A percentile compares a stretch with the other conserved stretches of the same genome.
These are phyloP conservation scores for Struthio camelus DNA, from an alignment of 2,113 vertebrate species.

Conservation along the genomic window DNA sequence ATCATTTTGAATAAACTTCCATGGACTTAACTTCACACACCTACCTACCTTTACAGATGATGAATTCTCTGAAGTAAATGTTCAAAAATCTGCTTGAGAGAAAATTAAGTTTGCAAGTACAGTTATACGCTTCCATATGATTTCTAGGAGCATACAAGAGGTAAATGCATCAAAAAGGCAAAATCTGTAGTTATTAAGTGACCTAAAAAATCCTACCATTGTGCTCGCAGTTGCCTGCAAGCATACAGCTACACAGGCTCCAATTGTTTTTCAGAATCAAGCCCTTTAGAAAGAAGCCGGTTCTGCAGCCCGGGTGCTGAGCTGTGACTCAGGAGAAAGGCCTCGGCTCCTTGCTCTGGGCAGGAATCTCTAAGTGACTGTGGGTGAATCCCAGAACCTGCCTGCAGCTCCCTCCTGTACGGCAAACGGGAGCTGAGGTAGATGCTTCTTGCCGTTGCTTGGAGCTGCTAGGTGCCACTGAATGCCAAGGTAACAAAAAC, in stretches of 20 bases:
- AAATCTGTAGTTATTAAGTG: neutral
- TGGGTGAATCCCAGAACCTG: neutral
- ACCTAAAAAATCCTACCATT: neutral
- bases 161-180: neutral
- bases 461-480: neutral
- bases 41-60: neutral
- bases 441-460: neutral
- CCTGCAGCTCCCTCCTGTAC: neutral
- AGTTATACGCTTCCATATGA: neutral
- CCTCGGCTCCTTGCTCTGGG: neutral
- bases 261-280: neutral
- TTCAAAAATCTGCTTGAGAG: neutral
- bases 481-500: neutral
- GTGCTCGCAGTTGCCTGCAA: neutral
- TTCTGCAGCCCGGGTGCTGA: neutral
- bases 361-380: neutral
- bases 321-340: neutral
- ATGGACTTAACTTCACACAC: neutral
- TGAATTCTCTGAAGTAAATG: neutral
- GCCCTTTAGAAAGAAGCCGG: neutral
- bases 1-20: neutral
- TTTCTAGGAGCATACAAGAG: neutral
- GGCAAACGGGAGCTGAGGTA: neutral
- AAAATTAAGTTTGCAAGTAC: neutral
- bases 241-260: rapidly evolving